A percentile compares a stretch with the other conserved stretches of the same genome.
phyloP scores from a whole-genome alignment of 2,888 invertebrate species.

The Agonopterix heracliana region DNA sequence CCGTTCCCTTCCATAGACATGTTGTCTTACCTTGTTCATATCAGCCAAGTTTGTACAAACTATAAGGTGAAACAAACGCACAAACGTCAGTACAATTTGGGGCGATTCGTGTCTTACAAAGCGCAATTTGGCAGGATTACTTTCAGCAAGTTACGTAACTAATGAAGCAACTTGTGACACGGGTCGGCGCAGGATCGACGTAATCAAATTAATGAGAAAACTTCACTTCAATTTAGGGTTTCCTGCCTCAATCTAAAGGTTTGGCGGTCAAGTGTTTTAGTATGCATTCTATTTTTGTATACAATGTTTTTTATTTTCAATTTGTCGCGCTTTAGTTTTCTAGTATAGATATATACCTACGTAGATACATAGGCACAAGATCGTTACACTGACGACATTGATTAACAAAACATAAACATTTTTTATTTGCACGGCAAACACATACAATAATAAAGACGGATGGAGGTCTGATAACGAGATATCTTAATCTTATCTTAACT shows the following conservation, averaged over 20 bases:
- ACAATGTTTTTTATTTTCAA: constrained; percentile 15
- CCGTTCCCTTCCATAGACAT: too few relatives aligned
- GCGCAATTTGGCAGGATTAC: constrained; percentile 68
- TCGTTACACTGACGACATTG: too few relatives aligned
- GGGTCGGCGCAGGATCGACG: constrained; percentile 73
- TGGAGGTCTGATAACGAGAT: too few relatives aligned
- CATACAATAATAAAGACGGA: too few relatives aligned
- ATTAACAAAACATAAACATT: too few relatives aligned
- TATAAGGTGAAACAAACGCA: constrained; percentile 5
- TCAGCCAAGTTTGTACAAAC: too few relatives aligned
- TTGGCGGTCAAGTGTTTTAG: constrained; percentile 62
- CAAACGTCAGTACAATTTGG: constrained; percentile 48
- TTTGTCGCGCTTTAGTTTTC: too few relatives aligned
- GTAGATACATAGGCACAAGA: too few relatives aligned
- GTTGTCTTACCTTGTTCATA: too few relatives aligned
- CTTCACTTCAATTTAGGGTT: constrained; percentile 72
- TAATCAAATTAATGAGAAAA: constrained; percentile 76
- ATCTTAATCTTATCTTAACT: too few relatives aligned
- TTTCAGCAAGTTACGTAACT: constrained; percentile 71
- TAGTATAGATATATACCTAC: too few relatives aligned
- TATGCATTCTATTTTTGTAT: constrained; percentile 32
- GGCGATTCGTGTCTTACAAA: constrained; percentile 64
- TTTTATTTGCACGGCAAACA: too few relatives aligned
- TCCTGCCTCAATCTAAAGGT: constrained; percentile 69
- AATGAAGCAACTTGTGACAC: constrained; percentile 76